A percentile compares a stretch with the other conserved stretches of the same genome.
Evolutionary conservation across 2,888 invertebrate genomes (phyloP).

Genomic region (Ormyrus rosae): DNA sequence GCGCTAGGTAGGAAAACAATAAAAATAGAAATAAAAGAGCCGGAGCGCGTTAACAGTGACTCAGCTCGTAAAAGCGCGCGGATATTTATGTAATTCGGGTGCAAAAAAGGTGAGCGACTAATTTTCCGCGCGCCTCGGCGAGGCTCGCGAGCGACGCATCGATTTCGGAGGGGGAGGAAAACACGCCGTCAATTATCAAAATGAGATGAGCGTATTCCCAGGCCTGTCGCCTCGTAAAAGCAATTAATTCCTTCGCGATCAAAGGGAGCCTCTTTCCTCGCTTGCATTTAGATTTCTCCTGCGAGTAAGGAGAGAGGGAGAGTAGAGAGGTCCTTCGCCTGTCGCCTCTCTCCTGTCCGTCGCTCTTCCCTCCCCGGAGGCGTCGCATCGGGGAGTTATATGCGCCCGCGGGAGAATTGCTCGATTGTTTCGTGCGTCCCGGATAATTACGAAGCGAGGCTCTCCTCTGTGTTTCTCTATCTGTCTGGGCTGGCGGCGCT

Average conservation of each 20-base stretch:
- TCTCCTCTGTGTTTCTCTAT: not conserved
- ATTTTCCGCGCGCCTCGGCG: too few relatives aligned
- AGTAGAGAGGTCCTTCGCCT: constrained; percentile 1
- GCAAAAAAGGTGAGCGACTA: too few relatives aligned
- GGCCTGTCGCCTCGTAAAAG: not conserved
- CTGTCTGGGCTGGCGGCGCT: not conserved
- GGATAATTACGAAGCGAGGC: constrained; percentile 44
- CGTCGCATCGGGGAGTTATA: not conserved
- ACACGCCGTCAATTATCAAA: constrained; percentile 42
- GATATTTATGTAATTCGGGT: too few relatives aligned
- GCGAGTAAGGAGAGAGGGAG: not conserved
- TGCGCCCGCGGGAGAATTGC: constrained; percentile 23
- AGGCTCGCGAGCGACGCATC: not conserved
- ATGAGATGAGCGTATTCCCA: constrained; percentile 26
- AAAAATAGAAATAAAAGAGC: too few relatives aligned
- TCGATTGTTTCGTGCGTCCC: constrained; percentile 45
- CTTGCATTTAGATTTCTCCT: constrained; percentile 9
- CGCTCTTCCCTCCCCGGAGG: not conserved
- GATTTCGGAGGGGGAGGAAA: too few relatives aligned
- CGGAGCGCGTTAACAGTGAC: too few relatives aligned
- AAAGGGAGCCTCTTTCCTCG: not conserved
- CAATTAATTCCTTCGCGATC: constrained; percentile 26
- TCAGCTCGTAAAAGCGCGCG: too few relatives aligned
- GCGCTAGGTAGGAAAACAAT: too few relatives aligned
- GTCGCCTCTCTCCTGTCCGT: not conserved